Conservation (phyloP, 2,113 vertebrate genomes). For the Pithys albifrons region DNA sequence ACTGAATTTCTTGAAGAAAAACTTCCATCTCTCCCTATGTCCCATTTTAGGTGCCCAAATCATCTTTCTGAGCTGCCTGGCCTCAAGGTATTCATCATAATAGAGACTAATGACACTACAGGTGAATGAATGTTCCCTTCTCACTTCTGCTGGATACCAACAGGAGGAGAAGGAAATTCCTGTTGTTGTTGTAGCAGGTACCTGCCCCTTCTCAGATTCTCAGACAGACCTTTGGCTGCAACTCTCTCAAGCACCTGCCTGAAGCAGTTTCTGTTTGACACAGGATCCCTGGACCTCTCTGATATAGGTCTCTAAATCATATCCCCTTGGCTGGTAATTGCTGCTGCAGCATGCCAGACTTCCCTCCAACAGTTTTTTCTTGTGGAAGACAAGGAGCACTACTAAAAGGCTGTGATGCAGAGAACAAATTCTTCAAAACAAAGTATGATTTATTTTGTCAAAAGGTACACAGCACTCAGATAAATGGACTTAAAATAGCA, state of each 20-base stretch:
- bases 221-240: neutral
- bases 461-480: neutral
- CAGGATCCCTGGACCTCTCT: neutral
- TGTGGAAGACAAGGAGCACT: neutral
- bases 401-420: neutral
- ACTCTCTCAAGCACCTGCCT: neutral
- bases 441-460: conserved; percentile 14
- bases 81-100: neutral
- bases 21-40: neutral
- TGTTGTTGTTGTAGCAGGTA: neutral
- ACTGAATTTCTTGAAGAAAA: neutral
- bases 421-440: conserved; percentile 10
- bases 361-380: neutral
- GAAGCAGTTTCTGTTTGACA: neutral
- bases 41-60: neutral
- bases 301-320: neutral
- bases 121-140: neutral
- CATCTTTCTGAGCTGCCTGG: neutral
- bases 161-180: neutral
- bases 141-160: neutral
- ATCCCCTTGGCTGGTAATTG: neutral
- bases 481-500: neutral
- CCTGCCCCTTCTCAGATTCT: neutral
- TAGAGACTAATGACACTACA: neutral
- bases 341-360: neutral